Evolutionary conservation across 2,888 invertebrate species (phyloP).

Genomic region (Sthenelais limicola): DNA sequence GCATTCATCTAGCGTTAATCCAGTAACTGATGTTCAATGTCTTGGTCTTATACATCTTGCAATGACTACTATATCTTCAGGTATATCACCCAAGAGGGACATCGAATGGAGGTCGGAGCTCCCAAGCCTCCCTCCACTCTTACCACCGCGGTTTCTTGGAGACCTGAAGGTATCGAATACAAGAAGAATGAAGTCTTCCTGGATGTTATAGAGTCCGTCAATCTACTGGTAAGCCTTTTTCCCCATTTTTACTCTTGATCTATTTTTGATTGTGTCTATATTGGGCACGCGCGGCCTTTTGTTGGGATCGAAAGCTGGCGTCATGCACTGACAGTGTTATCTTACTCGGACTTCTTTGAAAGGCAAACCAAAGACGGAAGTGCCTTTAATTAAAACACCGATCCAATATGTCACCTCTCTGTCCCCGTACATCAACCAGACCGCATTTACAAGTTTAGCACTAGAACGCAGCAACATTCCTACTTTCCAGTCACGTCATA

Average conservation of each 20-base stretch:
- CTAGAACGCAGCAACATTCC: too few species aligned
- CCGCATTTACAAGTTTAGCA: not conserved
- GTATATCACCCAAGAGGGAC: constrained; percentile 97
- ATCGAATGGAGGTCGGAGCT: constrained; percentile 96
- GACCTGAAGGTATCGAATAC: constrained; percentile 97
- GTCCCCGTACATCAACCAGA: not conserved
- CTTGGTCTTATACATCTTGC: too few species aligned
- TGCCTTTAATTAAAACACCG: not conserved
- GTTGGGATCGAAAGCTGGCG: too few species aligned
- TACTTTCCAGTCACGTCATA: too few species aligned
- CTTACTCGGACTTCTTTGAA: not conserved
- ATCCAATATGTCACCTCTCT: not conserved
- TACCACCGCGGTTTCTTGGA: constrained; percentile 99
- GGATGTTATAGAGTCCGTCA: constrained; percentile 98
- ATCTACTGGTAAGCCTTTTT: constrained; percentile 79
- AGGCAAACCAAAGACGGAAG: not conserved
- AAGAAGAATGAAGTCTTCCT: constrained; percentile 98
- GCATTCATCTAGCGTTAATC: too few species aligned
- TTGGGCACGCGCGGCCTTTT: not conserved
- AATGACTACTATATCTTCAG: too few species aligned
- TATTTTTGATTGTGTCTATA: not conserved
- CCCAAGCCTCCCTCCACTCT: constrained; percentile 97
- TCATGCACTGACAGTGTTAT: not conserved
- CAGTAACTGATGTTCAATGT: too few species aligned
- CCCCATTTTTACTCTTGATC: too few species aligned